Conservation (phyloP, 2,113 vertebrate genomes). For the Hippopotamus amphibius region DNA sequence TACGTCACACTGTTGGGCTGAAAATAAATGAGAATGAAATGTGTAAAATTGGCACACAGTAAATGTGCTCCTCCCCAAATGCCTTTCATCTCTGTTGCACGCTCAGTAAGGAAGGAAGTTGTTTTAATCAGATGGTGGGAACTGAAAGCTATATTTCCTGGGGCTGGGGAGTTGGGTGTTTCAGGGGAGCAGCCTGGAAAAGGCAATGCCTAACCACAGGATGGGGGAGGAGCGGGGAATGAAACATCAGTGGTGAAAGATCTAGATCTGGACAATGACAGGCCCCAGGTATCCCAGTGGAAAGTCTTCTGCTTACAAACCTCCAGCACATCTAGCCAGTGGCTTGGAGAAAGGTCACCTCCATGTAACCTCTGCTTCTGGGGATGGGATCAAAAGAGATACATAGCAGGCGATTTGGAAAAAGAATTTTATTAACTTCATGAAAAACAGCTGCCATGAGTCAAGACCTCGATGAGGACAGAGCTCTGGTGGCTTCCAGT, state of each 20-base stretch:
- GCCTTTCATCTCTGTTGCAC: background rate
- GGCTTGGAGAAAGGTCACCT: background rate
- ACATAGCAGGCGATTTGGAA: conserved; percentile 52
- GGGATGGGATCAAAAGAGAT: conserved; percentile 34
- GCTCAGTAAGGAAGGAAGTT: background rate
- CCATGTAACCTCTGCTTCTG: background rate
- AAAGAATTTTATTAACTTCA: conserved; percentile 77
- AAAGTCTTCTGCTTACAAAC: background rate
- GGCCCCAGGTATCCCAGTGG: background rate
- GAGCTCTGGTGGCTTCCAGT: background rate
- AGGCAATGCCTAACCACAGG: background rate
- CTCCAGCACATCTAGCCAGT: background rate
- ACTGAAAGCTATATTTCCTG: background rate
- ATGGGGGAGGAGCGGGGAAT: background rate
- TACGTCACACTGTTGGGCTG: background rate
- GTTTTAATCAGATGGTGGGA: background rate
- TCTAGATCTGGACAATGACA: too few species aligned
- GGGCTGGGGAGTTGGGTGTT: background rate
- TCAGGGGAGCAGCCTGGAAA: background rate
- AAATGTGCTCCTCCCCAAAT: background rate
- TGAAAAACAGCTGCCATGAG: conserved; percentile 67
- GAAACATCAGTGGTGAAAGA: background rate
- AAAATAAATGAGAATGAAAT: background rate
- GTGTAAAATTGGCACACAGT: background rate
- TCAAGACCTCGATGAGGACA: conserved; percentile 7